Base-by-base conservation (phyloP, 2,797 vertebrate species). In the Austrolebias charrua region DNA sequence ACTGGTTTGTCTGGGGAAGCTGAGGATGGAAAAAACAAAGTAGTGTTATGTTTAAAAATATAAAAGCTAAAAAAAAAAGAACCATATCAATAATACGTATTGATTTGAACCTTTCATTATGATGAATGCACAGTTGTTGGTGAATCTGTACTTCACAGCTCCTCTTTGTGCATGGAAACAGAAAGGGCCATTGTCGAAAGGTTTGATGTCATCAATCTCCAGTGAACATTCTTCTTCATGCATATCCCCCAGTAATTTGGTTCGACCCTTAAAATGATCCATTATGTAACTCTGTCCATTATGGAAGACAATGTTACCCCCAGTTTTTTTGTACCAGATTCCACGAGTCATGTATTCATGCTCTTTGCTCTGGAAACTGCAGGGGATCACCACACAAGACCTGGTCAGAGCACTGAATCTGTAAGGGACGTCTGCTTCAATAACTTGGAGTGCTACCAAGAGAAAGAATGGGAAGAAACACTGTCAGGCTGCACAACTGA, bases 371-470 rank as follows among this genome's bases (percentile, higher is more conserved):
- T 78, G 57, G 38, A 90, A 86, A 64, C 53, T 81, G 69, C 90
- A 91, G 0, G 90, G 88, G 54, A 90, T 87, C 56, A 91, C 86
- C 63, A 91, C 88, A 71, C 86, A 90, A 43, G 90, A 90, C n/a
- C 18, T 12, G 2, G 66, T 70, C 64, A 90, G 66, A 10, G 86
- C 90, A 1, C 0, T 80, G 58, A 88, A 71, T 60, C 53, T 84
- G 55, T 74, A 69, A 11, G 67, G 78, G 6, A 91, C 86, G 0
- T 83, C 58, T 2, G 81, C 90, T 38, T 61, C 42, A 14, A 60
- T 50, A 40, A 52, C 0, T 1, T 67, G 52, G 15, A 56, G 0
- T 4, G 49, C 89, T 91, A 63, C 13, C n/a, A 40, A 58, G 19
- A 45, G 13, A 55, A 0, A 6, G 12, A 63, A 40, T 33, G 15